These are phyloP conservation scores for Anhinga rufa DNA, from an alignment of 2,113 vertebrate genomes.

Conservation along the genomic window DNA sequence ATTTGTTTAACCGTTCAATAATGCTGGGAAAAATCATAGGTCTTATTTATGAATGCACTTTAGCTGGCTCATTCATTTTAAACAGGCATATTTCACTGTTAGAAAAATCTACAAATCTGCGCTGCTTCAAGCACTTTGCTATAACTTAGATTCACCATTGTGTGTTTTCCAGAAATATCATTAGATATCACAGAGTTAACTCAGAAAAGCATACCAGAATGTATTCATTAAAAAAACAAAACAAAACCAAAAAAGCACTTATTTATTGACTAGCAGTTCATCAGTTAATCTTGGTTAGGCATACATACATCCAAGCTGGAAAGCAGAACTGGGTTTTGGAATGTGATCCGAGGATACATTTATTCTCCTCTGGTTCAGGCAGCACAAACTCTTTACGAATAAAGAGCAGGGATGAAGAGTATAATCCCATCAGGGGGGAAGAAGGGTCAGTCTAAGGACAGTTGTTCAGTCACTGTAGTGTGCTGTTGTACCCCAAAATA, in stretches of 20 bases:
- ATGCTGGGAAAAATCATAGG: neutral
- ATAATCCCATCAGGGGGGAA: neutral
- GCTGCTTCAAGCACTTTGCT: neutral
- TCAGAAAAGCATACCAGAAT: neutral
- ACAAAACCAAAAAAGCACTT: neutral
- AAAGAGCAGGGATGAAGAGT: neutral
- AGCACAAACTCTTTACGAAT: neutral
- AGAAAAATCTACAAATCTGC: neutral
- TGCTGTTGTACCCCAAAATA: neutral
- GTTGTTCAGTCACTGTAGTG: neutral
- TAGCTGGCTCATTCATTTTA: neutral
- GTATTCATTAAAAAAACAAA: neutral
- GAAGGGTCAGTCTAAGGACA: neutral
- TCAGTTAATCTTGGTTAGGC: neutral
- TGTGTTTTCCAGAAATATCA: neutral
- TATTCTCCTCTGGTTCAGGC: neutral
- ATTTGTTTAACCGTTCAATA: slow-evolving; percentile 10
- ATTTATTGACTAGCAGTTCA: neutral
- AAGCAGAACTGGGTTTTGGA: neutral
- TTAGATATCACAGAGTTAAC: neutral
- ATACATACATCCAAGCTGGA: neutral
- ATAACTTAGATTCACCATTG: neutral
- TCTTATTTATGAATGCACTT: slow-evolving; percentile 13
- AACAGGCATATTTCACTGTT: slow-evolving; percentile 27
- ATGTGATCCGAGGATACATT: neutral